Percentiles rank a stretch among this genome's conserved stretches.
These are phyloP conservation scores for Intellagama lesueurii DNA, from an alignment of 2,797 vertebrate species.

Conservation along the genomic window DNA sequence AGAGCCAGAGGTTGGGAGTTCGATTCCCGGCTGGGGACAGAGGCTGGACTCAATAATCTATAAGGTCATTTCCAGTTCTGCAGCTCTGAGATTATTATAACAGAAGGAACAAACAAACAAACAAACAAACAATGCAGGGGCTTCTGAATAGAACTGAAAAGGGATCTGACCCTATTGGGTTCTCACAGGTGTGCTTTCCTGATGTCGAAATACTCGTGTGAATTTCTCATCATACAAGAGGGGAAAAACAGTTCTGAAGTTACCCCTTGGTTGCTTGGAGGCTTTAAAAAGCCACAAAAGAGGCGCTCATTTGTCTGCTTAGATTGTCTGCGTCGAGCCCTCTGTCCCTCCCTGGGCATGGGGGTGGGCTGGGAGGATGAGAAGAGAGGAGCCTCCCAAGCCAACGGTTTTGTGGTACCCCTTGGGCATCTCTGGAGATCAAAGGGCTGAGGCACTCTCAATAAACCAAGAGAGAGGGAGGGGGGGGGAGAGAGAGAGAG, in stretches of 20 bases:
- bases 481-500: constrained; percentile 51
- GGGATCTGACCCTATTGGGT: constrained; percentile 62
- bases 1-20: no score
- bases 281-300: constrained; percentile 65
- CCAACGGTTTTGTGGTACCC: constrained; percentile 76
- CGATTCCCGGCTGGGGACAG: no score
- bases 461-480: constrained; percentile 80
- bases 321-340: constrained; percentile 64
- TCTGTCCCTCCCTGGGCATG: constrained; percentile 17
- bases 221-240: constrained; percentile 79
- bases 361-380: no score
- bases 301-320: constrained; percentile 77
- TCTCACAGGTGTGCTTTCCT: constrained; percentile 76
- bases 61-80: no score
- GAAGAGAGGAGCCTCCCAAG: constrained; percentile 64
- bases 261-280: constrained; percentile 71
- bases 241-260: constrained; percentile 78
- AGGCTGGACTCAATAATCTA: no score
- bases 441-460: constrained; percentile 88
- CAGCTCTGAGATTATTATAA: neutral
- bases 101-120: constrained; percentile 53
- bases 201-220: constrained; percentile 78
- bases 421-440: constrained; percentile 82
- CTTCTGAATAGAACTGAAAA: constrained; percentile 73
- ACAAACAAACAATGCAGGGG: constrained; percentile 10